These are phyloP conservation scores for Agrypnia vestita DNA, from an alignment of 1,140 invertebrate species.

Conservation along the genomic window DNA sequence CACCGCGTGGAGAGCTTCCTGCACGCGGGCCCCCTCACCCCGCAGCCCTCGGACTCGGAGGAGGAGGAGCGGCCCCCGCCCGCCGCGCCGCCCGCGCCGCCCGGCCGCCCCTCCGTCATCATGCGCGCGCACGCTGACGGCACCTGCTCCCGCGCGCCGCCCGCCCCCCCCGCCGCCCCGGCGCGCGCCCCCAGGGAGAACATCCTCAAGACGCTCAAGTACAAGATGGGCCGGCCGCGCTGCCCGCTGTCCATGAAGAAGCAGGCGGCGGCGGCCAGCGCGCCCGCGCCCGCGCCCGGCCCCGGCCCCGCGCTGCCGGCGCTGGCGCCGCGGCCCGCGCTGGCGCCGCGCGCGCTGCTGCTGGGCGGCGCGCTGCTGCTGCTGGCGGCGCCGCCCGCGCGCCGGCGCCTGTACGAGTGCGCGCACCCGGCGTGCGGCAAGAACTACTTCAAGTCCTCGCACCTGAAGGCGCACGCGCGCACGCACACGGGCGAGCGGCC, in stretches of 20 bases:
- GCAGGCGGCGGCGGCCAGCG: neutral
- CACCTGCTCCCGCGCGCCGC: constrained; percentile 75
- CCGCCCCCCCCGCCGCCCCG: constrained; percentile 60
- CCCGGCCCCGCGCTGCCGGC: constrained; percentile 56
- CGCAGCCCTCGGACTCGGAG: constrained; percentile 75
- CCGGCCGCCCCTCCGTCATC: constrained; percentile 78
- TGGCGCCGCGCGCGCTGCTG: constrained; percentile 67
- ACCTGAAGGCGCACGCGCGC: constrained; percentile 94
- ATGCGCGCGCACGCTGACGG: constrained; percentile 86
- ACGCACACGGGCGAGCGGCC: constrained; percentile 95
- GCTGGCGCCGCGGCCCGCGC: constrained; percentile 64
- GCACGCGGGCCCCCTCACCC: constrained; percentile 70
- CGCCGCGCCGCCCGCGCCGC: constrained; percentile 72
- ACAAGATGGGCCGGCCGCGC: constrained; percentile 78
- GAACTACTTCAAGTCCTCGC: constrained; percentile 98
- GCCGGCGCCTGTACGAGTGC: constrained; percentile 89
- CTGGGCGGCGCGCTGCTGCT: constrained; percentile 70
- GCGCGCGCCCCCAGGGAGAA: constrained; percentile 70
- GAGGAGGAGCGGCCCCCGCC: constrained; percentile 74
- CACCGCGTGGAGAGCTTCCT: constrained; percentile 65
- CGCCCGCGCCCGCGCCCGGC: constrained; percentile 24
- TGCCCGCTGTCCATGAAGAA: constrained; percentile 26
- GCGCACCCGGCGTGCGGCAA: constrained; percentile 89
- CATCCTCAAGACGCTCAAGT: constrained; percentile 83
- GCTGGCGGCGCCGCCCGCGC: constrained; percentile 73